Base-by-base conservation (phyloP, 2,888 invertebrate genomes). In the Heliconius hortense region DNA sequence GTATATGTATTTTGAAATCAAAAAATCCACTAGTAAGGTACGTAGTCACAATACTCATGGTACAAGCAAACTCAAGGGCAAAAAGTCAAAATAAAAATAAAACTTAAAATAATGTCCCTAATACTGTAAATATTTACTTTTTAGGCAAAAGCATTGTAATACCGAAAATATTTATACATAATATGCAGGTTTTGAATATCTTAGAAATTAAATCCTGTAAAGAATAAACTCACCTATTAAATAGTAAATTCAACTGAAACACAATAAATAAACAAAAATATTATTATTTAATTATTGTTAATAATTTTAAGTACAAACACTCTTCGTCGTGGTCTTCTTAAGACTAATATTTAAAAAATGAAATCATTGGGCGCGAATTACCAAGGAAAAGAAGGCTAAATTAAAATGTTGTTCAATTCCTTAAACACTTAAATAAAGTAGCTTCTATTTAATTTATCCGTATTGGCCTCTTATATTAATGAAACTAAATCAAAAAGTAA, bases 291-390 rank as follows among this genome's bases (percentile, higher is more conserved):
- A 56, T 56, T 11, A 53, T 8, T 53, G 21, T 53, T 53, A 8
- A 56, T 18, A 62, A 60, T 68, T 62, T 63, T 69, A 76, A 73
- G 73, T 70, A 76, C 76, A 21, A 15, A 59, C 62, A 59, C 69
- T 35, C 64, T 39, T 53, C 69, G 8, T 28, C 63, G 72, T 74
- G 74, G 69, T 66, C 28, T 60, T 66, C n/a, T 63, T 35, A 71
- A 73, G 78, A 79, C 81, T 82, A 79, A 77, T 79, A 80, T 80
- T 83, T 82, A 80, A 81, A 82, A 82, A 78, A 76, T 75, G 81
- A 82, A 81, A 72, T 77, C 78, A 78, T 59, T 68, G 59, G 76
- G 87, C 88, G 89, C 87, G 87, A 88, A 86, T 81, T 74, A 73
- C 78, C 69, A 78, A 78, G 73, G 72, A 79, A 73, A 79, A 82